A percentile compares a stretch with the other conserved stretches of the same genome.
Evolutionary conservation across 2,113 vertebrate species (phyloP).

Genomic region (Pseudopipra pipra): DNA sequence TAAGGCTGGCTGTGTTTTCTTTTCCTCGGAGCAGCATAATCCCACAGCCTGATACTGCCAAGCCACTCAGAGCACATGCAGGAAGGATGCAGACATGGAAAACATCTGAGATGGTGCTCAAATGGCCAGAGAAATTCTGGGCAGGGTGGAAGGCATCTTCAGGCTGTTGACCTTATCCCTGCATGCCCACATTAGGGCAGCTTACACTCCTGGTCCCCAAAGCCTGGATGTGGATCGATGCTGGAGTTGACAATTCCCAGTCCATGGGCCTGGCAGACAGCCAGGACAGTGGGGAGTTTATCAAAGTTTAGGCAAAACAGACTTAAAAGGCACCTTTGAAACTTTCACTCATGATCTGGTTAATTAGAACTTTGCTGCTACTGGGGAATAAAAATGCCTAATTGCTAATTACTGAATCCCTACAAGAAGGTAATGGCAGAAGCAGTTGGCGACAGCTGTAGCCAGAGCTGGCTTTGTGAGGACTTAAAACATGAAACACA

Average conservation of each 20-base stretch:
- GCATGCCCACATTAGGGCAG: fast-evolving
- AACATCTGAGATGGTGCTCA: background rate
- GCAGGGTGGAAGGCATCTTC: background rate
- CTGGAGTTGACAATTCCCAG: background rate
- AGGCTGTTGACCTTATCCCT: background rate
- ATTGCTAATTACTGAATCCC: slow-evolving; percentile 24
- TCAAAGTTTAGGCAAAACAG: slow-evolving; percentile 8
- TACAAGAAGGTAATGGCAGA: background rate
- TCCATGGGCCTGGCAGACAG: background rate
- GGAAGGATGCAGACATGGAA: background rate
- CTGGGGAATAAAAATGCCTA: background rate
- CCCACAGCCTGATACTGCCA: background rate
- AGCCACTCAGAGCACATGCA: background rate
- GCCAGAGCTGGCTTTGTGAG: background rate
- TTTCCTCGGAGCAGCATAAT: background rate
- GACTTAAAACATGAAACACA: background rate
- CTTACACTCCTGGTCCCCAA: fast-evolving
- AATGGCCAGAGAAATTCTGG: background rate
- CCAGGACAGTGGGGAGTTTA: fast-evolving
- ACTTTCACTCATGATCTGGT: background rate
- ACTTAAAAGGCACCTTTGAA: slow-evolving; percentile 25
- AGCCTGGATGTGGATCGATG: background rate
- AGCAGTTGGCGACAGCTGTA: background rate
- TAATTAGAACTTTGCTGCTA: slow-evolving; percentile 4
- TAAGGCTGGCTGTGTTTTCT: slow-evolving; percentile 28